phyloP scores from a whole-genome alignment of 2,113 vertebrate genomes.

The Anoura caudifer region DNA sequence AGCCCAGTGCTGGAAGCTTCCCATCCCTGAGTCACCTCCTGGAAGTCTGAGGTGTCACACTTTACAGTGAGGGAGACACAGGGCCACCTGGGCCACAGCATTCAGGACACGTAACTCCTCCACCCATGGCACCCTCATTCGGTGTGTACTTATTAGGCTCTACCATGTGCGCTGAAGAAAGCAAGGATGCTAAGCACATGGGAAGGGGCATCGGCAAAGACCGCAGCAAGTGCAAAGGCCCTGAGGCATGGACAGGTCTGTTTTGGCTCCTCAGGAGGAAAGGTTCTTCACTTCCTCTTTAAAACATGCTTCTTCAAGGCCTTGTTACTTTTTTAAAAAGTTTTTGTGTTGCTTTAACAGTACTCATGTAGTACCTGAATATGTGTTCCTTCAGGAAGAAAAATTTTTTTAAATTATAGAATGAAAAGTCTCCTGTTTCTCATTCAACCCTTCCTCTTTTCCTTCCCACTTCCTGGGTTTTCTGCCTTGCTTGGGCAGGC shows the following conservation, averaged over 20 bases:
- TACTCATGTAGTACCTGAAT: background rate
- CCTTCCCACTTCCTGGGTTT: background rate
- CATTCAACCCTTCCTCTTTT: background rate
- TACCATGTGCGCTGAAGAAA: background rate
- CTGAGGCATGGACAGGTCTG: background rate
- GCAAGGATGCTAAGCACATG: background rate
- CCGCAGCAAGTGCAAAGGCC: background rate
- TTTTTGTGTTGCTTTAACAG: background rate
- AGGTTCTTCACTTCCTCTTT: background rate
- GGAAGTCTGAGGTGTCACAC: background rate
- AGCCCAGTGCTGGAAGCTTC: background rate
- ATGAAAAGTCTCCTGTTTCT: background rate
- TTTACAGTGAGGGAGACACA: background rate
- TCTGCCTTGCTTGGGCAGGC: background rate
- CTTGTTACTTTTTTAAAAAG: background rate
- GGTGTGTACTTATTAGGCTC: background rate
- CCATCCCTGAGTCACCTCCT: background rate
- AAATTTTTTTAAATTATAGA: background rate
- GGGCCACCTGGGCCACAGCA: background rate
- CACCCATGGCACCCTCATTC: background rate
- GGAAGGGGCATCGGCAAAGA: background rate
- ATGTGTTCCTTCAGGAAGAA: background rate
- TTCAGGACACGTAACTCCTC: background rate
- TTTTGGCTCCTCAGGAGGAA: background rate
- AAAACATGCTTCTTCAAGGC: background rate